Evolutionary conservation across 1,140 invertebrate genomes (phyloP), one percentile per base, ranked within the genome.

Genomic region (Rhizoglyphus robini): DNA sequence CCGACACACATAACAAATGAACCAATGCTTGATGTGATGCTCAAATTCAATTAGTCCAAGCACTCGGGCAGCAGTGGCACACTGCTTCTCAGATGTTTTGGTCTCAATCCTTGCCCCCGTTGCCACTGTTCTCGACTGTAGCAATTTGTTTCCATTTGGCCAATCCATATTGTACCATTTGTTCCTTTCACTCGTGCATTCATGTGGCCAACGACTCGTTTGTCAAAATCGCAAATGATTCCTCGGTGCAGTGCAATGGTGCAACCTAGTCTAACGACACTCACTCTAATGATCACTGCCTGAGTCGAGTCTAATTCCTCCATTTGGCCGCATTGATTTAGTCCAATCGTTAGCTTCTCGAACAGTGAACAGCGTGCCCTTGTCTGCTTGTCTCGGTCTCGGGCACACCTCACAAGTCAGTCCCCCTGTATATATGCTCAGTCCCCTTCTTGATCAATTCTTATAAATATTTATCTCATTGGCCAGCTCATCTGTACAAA

Each of bases 1-100:
- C 36, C 36, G 8, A 11, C 18, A 5, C 8, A 54, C 8, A 54
- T 54, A 23, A 54, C 51, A 54, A 54, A 54, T 54, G 51, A 54
- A 54, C 51, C 23, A 54, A 27, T 27, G 23, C 51, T 54, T 54
- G 51, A 54, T 54, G 51, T 54, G 51, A 54, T 54, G 51, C 51
- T 54, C 51, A 54, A 54, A 54, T 54, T 54, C 51, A 54, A 54
- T 54, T 54, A 54, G 20, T 54, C 41, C 15, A 46, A 23, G 23
- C 41, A 46, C 41, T 46, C 41, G 23, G 41, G 41, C 41, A 15
- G 41, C 41, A 15, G 51, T 54, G 15, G 51, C 23, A 27, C 23
- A 32, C 20, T 32, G 20, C 51, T 23, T 23, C 15, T 46, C 41
- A 46, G 41, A 27, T 8, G 23, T 27, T 32, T 8, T 5, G 51